Conservation (phyloP, 2,888 invertebrate genomes). For the Acrobeloides nanus region DNA sequence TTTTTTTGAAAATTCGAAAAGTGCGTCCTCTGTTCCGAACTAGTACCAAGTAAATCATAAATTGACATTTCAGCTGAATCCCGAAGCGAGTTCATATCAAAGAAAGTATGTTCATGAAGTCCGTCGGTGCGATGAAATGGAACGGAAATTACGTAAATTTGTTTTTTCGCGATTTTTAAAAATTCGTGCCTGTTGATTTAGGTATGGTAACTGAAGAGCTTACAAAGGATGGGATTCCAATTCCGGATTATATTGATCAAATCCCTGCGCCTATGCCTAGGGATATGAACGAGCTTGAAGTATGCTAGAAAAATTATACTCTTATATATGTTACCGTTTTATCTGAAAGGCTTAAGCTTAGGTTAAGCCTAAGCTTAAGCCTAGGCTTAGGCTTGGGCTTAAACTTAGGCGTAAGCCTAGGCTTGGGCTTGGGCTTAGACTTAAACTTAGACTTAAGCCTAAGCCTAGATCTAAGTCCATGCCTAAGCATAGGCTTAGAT, state of each 20-base stretch:
- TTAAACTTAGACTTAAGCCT: too few species aligned
- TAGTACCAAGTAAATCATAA: too few species aligned
- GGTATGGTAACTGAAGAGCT: constrained; percentile 37
- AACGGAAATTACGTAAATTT: constrained; percentile 39
- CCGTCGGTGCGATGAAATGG: constrained; percentile 47
- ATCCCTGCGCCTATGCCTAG: constrained; percentile 41
- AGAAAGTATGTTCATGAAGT: constrained; percentile 45
- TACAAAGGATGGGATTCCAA: constrained; percentile 27
- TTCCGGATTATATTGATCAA: constrained; percentile 30
- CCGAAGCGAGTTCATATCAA: constrained; percentile 39
- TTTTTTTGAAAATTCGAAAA: too few species aligned
- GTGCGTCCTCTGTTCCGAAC: too few species aligned
- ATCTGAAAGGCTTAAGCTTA: too few species aligned
- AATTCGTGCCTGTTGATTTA: constrained; percentile 10
- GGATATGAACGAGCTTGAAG: constrained; percentile 43
- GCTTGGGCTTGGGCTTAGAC: too few species aligned
- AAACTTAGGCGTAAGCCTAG: too few species aligned
- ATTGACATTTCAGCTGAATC: constrained; percentile 43
- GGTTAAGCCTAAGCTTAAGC: too few species aligned
- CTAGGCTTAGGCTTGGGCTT: too few species aligned
- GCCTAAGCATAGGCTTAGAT: too few species aligned
- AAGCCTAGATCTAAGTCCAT: too few species aligned
- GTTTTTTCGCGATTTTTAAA: neutral
- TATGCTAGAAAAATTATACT: constrained; percentile 3
- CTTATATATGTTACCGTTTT: too few species aligned